Evolutionary conservation across 2,888 invertebrate species (phyloP), one percentile per base, ranked within the genome.

Genomic region (Nomada goodeniana): DNA sequence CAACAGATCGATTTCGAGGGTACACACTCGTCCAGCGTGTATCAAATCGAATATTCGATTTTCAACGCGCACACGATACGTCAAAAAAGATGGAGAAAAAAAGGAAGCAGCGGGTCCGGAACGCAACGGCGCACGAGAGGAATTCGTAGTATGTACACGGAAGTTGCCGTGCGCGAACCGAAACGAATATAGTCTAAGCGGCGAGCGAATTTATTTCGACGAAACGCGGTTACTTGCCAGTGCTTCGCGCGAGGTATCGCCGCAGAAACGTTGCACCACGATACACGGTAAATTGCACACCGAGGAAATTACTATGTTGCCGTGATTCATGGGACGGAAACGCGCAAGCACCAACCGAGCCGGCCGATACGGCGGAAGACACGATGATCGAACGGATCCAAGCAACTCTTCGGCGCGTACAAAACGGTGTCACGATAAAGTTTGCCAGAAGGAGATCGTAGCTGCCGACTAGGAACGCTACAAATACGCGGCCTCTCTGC

Each of bases 341-440:
- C 47, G 59, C 59, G 29, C 29, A 26, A n/a, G 29, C 47, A 59
- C 10, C 59, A 64, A 72, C n/a, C 76, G 64, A 52, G 20, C 53
- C 64, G 64, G 57, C 67, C 64, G 57, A 80, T 64, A 61, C 77
- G 44, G 55, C 44, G 64, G 29, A 64, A 67, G 76, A 59, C 53
- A 47, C 86, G 72, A 69, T 82, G 72, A 69, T 82, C 76, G 63
- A 61, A 79, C 79, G 70, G 57, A 50, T 68, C 59, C 69, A 73
- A 57, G 59, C 60, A 70, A 59, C 72, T 68, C 68, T 71, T 70
- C 73, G 57, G 78, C 78, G 69, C 86, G 78, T 61, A 70, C 71
- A 50, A 75, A 93, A 93, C 91, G 92, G 92, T 93, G 93, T 93
- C 93, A 93, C 92, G 91, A 90, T 90, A 91, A 91, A 88, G 91